Evolutionary conservation across 2,797 vertebrate species (phyloP).

Genomic region (Sarcoramphus papa): DNA sequence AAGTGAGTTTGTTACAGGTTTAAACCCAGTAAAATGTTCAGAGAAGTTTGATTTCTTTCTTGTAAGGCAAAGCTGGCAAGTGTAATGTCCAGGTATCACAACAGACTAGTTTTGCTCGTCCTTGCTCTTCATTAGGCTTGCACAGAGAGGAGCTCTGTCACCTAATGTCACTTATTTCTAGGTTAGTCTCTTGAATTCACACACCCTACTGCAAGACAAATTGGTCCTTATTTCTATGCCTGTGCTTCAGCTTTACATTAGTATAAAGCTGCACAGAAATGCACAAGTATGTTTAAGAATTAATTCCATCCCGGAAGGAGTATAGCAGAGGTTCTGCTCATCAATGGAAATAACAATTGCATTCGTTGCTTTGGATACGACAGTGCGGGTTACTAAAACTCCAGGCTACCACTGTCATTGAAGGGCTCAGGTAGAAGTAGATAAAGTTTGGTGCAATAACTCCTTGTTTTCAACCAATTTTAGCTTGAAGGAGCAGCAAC

Average conservation of each 20-base stretch:
- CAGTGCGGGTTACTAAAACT: not conserved
- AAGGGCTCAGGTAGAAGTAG: not conserved
- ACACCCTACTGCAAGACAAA: not conserved
- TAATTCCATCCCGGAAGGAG: not conserved
- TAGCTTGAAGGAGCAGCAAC: not conserved
- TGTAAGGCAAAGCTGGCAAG: not conserved
- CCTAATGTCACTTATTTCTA: not conserved
- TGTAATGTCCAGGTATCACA: not conserved
- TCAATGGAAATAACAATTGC: not conserved
- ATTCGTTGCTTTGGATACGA: not conserved
- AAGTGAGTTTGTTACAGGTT: not conserved
- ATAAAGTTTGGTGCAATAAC: not conserved
- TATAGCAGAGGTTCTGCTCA: not conserved
- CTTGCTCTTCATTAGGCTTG: not conserved
- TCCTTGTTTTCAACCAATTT: not conserved
- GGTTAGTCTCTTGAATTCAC: not conserved
- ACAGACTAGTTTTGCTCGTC: not conserved
- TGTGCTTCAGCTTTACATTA: not conserved
- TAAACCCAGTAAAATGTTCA: not conserved
- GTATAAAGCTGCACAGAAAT: not conserved
- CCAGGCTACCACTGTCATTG: accelerated
- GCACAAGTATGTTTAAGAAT: not conserved
- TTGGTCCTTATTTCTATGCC: not conserved
- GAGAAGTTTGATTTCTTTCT: not conserved
- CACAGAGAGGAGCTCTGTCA: not conserved